Conservation (phyloP, 1,140 invertebrate species). For the Camponotus vicinus region DNA sequence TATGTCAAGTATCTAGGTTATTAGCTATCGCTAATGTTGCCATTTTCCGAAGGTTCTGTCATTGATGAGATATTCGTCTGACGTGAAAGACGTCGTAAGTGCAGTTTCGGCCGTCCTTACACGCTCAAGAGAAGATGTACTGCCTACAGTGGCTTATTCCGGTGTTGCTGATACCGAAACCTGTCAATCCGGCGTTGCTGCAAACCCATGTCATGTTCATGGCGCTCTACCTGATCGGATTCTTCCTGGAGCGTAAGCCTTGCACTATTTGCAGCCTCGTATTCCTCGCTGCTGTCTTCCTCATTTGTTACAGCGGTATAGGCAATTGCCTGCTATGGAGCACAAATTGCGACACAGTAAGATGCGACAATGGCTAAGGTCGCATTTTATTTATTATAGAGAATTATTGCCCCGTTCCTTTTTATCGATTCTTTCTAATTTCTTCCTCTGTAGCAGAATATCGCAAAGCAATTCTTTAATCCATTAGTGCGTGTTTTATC, state of each 20-base stretch:
- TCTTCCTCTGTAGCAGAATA: neutral
- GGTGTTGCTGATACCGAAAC: constrained; percentile 98
- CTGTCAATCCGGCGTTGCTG: constrained; percentile 96
- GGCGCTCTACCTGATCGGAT: constrained; percentile 96
- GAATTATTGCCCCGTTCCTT: constrained; percentile 24
- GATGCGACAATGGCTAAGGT: constrained; percentile 89
- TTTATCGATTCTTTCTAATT: neutral
- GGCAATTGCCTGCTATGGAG: constrained; percentile 98
- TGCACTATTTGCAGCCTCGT: constrained; percentile 98
- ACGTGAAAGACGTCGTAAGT: constrained; percentile 35
- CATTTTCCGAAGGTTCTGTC: constrained; percentile 25
- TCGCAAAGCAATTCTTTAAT: neutral
- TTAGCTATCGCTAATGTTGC: neutral
- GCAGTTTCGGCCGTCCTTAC: neutral
- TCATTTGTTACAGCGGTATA: constrained; percentile 98
- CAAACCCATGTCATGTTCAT: constrained; percentile 99
- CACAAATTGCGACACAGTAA: constrained; percentile 91
- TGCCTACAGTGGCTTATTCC: constrained; percentile 99
- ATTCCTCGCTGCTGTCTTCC: constrained; percentile 96
- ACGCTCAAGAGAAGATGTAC: constrained; percentile 91
- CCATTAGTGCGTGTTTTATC: neutral
- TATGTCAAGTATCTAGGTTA: neutral
- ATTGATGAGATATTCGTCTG: constrained; percentile 51
- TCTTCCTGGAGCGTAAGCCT: constrained; percentile 97
- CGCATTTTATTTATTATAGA: constrained; percentile 11